phyloP scores from a whole-genome alignment of 2,888 invertebrate species.

The Sminthurides aquaticus region DNA sequence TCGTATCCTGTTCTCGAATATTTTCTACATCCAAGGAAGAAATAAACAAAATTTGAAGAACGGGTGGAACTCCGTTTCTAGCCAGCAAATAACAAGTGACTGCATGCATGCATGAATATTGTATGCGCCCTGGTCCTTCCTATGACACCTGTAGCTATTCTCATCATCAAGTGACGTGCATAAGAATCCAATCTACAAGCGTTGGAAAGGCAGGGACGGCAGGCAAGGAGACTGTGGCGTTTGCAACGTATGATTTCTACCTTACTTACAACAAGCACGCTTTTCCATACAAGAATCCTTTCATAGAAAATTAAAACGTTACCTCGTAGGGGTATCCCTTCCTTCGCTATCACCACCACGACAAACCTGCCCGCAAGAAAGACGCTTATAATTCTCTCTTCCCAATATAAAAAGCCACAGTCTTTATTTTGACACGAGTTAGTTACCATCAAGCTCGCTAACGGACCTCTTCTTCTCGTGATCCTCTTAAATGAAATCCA shows the following conservation, averaged over 20 bases:
- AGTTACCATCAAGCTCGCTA: background rate
- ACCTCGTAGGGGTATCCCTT: background rate
- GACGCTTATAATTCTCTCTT: background rate
- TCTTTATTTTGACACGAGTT: background rate
- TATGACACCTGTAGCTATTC: background rate
- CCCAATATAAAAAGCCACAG: background rate
- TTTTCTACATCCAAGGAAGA: no score
- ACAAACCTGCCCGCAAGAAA: background rate
- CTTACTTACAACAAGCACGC: background rate
- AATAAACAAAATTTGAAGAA: no score
- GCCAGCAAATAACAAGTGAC: no score
- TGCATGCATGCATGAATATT: no score
- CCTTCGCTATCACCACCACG: background rate
- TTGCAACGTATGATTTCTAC: no score
- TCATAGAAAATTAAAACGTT: background rate
- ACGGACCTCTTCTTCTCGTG: background rate
- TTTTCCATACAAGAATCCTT: background rate
- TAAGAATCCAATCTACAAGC: background rate
- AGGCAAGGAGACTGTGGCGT: no score
- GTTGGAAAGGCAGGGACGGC: no score
- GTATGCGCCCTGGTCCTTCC: background rate
- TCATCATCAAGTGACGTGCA: background rate
- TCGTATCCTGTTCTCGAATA: no score
- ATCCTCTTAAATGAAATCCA: background rate
- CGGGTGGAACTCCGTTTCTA: no score